These are phyloP conservation scores for Montifringilla adamsi DNA, from an alignment of 2,113 vertebrate genomes.

Conservation along the genomic window DNA sequence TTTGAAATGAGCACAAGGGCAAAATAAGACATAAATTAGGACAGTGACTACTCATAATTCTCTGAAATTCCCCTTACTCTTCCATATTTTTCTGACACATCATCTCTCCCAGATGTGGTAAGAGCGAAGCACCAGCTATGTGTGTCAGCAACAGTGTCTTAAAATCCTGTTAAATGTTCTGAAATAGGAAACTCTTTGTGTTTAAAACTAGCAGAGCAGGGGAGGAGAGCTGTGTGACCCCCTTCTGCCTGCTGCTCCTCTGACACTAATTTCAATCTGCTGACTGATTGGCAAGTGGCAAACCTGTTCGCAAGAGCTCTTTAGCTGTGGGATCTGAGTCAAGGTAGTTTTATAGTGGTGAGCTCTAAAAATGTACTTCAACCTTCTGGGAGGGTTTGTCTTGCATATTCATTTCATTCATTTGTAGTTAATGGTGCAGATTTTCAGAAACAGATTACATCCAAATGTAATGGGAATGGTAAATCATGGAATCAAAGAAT, in stretches of 20 bases:
- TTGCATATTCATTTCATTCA: neutral
- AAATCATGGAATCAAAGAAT: neutral
- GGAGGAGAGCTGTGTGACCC: neutral
- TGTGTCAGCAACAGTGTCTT: conserved; percentile 9
- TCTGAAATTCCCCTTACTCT: conserved; percentile 2
- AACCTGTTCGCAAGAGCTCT: neutral
- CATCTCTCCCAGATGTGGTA: neutral
- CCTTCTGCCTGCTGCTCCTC: conserved; percentile 17
- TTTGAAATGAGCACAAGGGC: conserved; percentile 44
- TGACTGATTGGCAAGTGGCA: neutral
- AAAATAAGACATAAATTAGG: conserved; percentile 54
- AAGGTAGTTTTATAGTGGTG: neutral
- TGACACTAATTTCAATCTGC: conserved; percentile 23
- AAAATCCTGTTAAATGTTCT: conserved; percentile 31
- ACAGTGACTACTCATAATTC: conserved; percentile 11
- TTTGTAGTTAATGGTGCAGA: neutral
- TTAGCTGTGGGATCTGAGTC: neutral
- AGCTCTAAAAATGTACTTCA: neutral
- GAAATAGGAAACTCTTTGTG: conserved; percentile 2
- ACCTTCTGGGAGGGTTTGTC: neutral
- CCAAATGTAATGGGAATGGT: neutral
- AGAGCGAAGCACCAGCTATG: neutral
- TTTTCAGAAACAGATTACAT: neutral
- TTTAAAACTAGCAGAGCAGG: neutral
- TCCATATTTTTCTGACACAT: conserved; percentile 21